A percentile compares a stretch with the other conserved stretches of the same genome.
Conservation (phyloP, 1,140 invertebrate genomes). For the Bradynema listronoti region DNA sequence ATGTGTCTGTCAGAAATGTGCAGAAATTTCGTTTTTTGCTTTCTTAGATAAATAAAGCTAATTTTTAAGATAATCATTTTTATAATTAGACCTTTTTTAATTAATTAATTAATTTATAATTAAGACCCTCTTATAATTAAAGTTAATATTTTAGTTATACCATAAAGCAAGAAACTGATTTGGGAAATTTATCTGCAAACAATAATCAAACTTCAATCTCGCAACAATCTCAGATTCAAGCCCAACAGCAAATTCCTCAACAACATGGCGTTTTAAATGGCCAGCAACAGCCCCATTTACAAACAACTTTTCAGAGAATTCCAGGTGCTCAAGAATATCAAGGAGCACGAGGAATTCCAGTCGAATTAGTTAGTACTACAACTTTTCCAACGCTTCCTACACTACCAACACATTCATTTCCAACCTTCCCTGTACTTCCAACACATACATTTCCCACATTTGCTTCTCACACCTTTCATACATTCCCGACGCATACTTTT, state of each 20-base stretch:
- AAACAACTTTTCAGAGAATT: neutral
- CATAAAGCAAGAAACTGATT: no score
- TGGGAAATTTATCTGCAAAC: no score
- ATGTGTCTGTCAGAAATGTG: no score
- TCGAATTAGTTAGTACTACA: neutral
- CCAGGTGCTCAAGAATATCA: neutral
- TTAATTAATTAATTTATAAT: no score
- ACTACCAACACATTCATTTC: conserved; percentile 29
- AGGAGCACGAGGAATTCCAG: neutral
- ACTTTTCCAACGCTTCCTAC: conserved; percentile 8
- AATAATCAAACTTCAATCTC: no score
- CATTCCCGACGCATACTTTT: conserved; percentile 28
- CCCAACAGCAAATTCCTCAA: conserved; percentile 1
- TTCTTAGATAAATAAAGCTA: no score
- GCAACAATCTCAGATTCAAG: conserved; percentile 3
- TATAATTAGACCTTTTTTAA: no score
- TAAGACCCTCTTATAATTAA: no score
- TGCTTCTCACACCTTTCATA: conserved; percentile 19
- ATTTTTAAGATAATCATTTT: no score
- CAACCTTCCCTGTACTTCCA: conserved; percentile 26
- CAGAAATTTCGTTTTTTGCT: no score
- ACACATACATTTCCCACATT: conserved; percentile 23
- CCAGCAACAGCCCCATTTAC: neutral
- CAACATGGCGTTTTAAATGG: neutral
- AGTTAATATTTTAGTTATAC: no score